Evolutionary conservation across 2,113 vertebrate species (phyloP).

Genomic region (Trichomycterus rosablanca): DNA sequence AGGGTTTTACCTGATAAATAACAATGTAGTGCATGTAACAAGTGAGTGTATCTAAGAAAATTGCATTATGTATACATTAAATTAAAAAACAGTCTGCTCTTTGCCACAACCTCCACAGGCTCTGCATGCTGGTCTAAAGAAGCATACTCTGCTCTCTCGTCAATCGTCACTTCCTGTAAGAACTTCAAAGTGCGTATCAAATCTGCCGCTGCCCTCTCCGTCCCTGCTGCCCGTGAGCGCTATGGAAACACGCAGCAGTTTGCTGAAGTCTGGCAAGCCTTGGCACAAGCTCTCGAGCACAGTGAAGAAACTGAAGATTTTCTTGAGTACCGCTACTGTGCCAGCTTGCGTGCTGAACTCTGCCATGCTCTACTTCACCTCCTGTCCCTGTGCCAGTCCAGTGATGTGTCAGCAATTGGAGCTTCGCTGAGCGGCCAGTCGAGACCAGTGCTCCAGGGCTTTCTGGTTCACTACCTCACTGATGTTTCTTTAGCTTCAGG

Average conservation of each 20-base stretch:
- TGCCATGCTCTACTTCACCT: slow-evolving; percentile 83
- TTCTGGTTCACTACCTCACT: slow-evolving; percentile 75
- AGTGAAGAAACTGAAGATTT: slow-evolving; percentile 89
- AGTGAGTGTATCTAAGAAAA: no score
- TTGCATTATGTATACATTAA: no score
- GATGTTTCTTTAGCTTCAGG: slow-evolving; percentile 52
- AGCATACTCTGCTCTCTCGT: slow-evolving; percentile 78
- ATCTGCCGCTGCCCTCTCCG: slow-evolving; percentile 82
- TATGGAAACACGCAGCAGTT: slow-evolving; percentile 78
- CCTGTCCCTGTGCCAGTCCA: slow-evolving; percentile 65
- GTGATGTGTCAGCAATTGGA: slow-evolving; percentile 71
- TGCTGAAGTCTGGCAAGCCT: slow-evolving; percentile 73
- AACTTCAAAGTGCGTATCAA: slow-evolving; percentile 97
- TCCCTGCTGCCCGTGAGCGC: slow-evolving; percentile 67
- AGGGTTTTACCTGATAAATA: no score
- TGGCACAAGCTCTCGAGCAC: slow-evolving; percentile 80
- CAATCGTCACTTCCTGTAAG: slow-evolving; percentile 86
- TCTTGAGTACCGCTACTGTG: slow-evolving; percentile 89
- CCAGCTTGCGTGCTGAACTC: slow-evolving; percentile 81
- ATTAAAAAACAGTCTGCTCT: no score
- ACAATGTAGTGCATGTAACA: no score
- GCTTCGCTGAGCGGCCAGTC: slow-evolving; percentile 53
- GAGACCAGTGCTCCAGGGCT: slow-evolving; percentile 57
- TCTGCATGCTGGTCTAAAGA: slow-evolving; percentile 77
- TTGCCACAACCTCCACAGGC: no score